Base-by-base conservation (phyloP, 2,888 invertebrate species). In the Crepidodera aurea region DNA sequence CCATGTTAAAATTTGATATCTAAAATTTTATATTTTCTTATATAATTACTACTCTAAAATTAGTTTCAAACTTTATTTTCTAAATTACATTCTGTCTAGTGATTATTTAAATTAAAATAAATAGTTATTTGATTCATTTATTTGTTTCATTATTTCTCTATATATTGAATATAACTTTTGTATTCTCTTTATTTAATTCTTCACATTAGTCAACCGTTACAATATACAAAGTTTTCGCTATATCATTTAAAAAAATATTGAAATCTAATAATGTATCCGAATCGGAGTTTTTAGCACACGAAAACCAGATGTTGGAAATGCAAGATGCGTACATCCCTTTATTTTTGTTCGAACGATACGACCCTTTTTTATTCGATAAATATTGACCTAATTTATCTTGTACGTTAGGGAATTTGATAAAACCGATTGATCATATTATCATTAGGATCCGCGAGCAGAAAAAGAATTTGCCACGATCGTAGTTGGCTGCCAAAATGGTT, bases 401-500 rank as follows among this genome's bases (percentile, higher is more conserved):
- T 57, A 48, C 57, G 57, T 48, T 48, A n/a, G 57, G 48, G 48
- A 57, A 57, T 57, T 57, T 25, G 57, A 57, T 50, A 57, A 39
- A 57, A 57, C 48, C 57, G 37, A 57, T 25, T 57, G 57, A 57
- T 57, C 57, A 57, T 48, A 57, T 57, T 57, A 57, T 57, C 57
- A 57, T 57, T 48, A 57, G 39, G 48, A 57, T 57, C 57, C 39
- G 57, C 57, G 48, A 57, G 22, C 27, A 25, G 48, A 27, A 50
- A 50, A 50, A 34, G 46, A 57, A 57, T 57, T 57, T 39, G 27
- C 27, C 50, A 48, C 57, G 27, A 57, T 7, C 39, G 39, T 18
- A 22, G 22, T 39, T 25, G 22, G 56, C 48, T 56, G 27, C 22
- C 32, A 18, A 57, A 53, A 39, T 53, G 53, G 39, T 53, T 53